phyloP scores from a whole-genome alignment of 1,140 invertebrate species.

The Pogonomyrmex barbatus region DNA sequence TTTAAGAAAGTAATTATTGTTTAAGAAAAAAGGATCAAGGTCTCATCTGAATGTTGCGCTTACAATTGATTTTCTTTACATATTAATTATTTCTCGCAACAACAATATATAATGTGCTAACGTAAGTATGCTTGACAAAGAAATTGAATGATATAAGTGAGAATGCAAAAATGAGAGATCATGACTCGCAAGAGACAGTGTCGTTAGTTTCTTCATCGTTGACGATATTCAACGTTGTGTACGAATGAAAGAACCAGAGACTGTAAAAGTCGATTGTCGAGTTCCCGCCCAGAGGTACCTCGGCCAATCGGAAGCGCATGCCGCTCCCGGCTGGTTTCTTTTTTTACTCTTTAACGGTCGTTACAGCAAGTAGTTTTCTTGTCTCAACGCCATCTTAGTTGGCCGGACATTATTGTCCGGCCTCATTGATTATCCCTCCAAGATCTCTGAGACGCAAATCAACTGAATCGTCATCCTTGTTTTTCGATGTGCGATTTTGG shows the following conservation, averaged over 20 bases:
- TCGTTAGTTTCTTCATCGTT: constrained; percentile 62
- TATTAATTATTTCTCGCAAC: constrained; percentile 27
- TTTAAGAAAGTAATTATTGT: not conserved
- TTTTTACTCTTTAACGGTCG: constrained; percentile 77
- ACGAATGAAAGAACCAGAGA: constrained; percentile 71
- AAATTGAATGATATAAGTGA: constrained; percentile 29
- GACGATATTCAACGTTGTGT: constrained; percentile 25
- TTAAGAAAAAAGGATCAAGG: not conserved
- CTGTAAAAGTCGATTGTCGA: constrained; percentile 80
- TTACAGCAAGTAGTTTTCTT: constrained; percentile 79
- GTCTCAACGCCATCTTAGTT: constrained; percentile 83
- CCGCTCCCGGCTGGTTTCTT: constrained; percentile 66
- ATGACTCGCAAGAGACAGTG: constrained; percentile 17
- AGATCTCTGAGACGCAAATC: not conserved
- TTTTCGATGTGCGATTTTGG: not conserved
- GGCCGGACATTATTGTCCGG: constrained; percentile 77
- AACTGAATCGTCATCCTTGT: not conserved
- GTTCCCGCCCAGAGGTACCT: constrained; percentile 78
- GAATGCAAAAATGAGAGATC: constrained; percentile 37
- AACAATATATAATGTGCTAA: constrained; percentile 12
- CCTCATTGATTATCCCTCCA: constrained; percentile 77
- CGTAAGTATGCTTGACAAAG: constrained; percentile 44
- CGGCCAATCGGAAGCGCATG: constrained; percentile 78
- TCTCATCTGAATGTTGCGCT: not conserved
- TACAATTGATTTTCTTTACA: not conserved